Evolutionary conservation across 2,888 invertebrate species (phyloP), one percentile per base, ranked within the genome.

Genomic region (Caradrina clavipalpis): DNA sequence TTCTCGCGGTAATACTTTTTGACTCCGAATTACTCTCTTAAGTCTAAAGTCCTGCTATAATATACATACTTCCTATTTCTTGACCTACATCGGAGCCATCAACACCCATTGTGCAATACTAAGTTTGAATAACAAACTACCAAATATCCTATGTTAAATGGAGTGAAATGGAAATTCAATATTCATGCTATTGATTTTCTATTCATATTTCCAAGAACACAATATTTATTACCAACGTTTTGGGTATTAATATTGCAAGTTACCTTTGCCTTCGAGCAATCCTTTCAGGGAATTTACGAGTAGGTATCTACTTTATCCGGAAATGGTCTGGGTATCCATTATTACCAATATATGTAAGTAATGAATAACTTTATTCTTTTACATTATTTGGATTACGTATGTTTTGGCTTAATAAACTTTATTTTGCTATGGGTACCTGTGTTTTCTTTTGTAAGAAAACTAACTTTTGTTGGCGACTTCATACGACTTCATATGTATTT

Each of bases 241-340:
- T 31, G 1, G 5, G 21, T 68, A 66, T 42, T 68, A 51, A n/a
- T 50, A 65, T 26, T 66, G 22, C 8, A 19, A 2, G 2, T 13
- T 35, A 26, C 15, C 1, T 51, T 22, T 53, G 39, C 47, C 39
- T 63, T 42, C 3, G 21, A 49, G 11, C 17, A 55, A 50, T 45
- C 49, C 54, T 62, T 73, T 42, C 31, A 2, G 2, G 17, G 19
- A 50, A 39, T 54, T 54, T 49, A n/a, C 22, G n/a, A 19, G 15
- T 62, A 31, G 39, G 11, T 17, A 45, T 45, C 7, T 42, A 42
- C 15, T 21, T 6, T 47, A 15, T n/a, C 26, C 15, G 47, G 39
- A 69, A 39, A 50, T 42, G 13, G 45, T 35, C n/a, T 45, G 42
- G 22, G 42, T 15, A 26, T 69, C 31, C 42, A 66, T 53, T 68